Conservation (phyloP, 2,797 vertebrate species). For the Cirrhinus molitorella region DNA sequence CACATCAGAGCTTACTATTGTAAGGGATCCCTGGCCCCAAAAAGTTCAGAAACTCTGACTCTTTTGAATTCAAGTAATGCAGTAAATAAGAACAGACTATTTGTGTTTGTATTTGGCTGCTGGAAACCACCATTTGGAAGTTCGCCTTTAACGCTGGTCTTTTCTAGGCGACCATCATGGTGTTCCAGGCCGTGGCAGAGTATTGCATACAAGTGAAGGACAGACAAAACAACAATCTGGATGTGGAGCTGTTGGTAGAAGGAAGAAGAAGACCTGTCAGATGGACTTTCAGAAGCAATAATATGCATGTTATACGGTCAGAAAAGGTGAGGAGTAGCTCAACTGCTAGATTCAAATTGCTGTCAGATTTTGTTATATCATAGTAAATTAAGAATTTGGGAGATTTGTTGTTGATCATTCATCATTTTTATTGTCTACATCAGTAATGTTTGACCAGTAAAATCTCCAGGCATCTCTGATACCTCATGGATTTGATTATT, state of each 20-base stretch:
- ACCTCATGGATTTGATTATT: neutral
- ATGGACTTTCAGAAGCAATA: slow-evolving; percentile 67
- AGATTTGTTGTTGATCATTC: neutral
- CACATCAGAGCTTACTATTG: too few relatives aligned
- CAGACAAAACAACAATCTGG: slow-evolving; percentile 71
- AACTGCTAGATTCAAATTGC: neutral
- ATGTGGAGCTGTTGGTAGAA: slow-evolving; percentile 80
- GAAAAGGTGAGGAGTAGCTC: slow-evolving; percentile 37
- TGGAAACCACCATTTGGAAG: too few relatives aligned
- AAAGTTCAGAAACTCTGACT: too few relatives aligned
- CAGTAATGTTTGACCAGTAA: neutral
- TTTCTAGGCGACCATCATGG: slow-evolving; percentile 58
- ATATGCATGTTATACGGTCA: slow-evolving; percentile 58
- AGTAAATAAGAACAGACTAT: too few relatives aligned
- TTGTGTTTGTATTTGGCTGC: too few relatives aligned
- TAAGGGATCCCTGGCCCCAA: too few relatives aligned
- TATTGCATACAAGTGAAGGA: slow-evolving; percentile 56
- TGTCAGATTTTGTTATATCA: neutral
- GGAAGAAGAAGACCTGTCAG: slow-evolving; percentile 59
- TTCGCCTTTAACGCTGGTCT: neutral
- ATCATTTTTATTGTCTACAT: too few relatives aligned
- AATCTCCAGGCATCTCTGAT: neutral
- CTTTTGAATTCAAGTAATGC: too few relatives aligned
- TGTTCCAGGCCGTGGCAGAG: slow-evolving; percentile 64
- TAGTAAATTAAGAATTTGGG: too few relatives aligned